phyloP scores from a whole-genome alignment of 2,797 vertebrate species.

The Chelmon rostratus region DNA sequence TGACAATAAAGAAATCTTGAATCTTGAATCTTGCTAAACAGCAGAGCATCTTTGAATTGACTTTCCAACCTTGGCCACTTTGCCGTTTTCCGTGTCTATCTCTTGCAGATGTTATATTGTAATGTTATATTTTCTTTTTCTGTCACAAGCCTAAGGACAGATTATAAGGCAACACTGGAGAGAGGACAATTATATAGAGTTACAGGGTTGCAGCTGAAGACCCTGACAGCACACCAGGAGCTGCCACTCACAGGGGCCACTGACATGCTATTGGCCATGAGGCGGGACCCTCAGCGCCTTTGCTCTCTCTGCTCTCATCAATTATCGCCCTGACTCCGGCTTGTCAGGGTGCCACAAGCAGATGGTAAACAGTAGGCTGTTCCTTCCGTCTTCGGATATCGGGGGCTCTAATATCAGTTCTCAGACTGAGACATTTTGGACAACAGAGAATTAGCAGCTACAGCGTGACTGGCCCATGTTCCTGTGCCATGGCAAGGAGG shows the following conservation, averaged over 20 bases:
- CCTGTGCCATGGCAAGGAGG: not conserved
- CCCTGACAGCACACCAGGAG: conserved; percentile 58
- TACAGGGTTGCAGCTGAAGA: conserved; percentile 62
- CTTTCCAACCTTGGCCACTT: conserved; percentile 20
- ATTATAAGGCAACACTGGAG: conserved; percentile 8
- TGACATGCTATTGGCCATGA: conserved; percentile 67
- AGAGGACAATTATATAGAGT: conserved; percentile 64
- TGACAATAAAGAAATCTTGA: too few species aligned
- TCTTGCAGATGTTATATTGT: not conserved
- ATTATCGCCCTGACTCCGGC: conserved; percentile 72
- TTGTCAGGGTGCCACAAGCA: conserved; percentile 61
- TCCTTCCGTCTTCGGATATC: conserved; percentile 54
- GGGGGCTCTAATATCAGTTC: conserved; percentile 70
- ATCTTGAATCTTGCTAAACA: too few species aligned
- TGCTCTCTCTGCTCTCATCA: conserved; percentile 66
- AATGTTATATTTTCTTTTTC: conserved; percentile 18
- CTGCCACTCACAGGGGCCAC: conserved; percentile 63
- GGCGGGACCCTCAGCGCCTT: conserved; percentile 46
- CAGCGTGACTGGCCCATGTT: conserved; percentile 22
- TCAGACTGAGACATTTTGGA: conserved; percentile 63
- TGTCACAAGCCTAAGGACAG: conserved; percentile 9
- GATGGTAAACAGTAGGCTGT: conserved; percentile 75
- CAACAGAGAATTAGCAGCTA: conserved; percentile 69
- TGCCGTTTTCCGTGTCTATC: conserved; percentile 14
- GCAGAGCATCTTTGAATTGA: conserved; percentile 17